Percentiles rank a stretch among this genome's conserved stretches.
These are phyloP conservation scores for Drosophila stalkeri DNA, from an alignment of 2,888 invertebrate genomes.

Conservation along the genomic window DNA sequence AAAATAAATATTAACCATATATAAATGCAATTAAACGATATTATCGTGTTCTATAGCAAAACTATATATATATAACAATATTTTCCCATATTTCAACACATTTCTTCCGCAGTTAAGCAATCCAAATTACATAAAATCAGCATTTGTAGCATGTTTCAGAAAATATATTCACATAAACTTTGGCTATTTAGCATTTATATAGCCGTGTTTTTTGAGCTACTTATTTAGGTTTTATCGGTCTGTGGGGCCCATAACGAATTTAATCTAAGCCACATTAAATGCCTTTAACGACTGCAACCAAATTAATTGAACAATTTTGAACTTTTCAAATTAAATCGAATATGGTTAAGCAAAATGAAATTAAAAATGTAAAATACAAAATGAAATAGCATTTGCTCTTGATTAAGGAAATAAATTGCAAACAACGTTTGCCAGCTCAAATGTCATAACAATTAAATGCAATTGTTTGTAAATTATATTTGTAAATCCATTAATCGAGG, in stretches of 20 bases:
- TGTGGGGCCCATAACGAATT: background rate
- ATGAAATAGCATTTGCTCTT: slow-evolving; percentile 19
- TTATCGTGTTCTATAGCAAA: too few species aligned
- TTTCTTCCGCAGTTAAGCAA: background rate
- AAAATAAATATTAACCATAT: too few species aligned
- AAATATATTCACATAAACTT: background rate
- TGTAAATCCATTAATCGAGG: slow-evolving; percentile 7
- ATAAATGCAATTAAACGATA: too few species aligned
- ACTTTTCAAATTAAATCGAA: slow-evolving; percentile 21
- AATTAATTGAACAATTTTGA: slow-evolving; percentile 19
- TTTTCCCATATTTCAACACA: background rate
- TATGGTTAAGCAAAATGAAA: background rate
- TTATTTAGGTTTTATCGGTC: slow-evolving; percentile 4
- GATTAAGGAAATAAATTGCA: slow-evolving; percentile 46
- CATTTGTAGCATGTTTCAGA: background rate
- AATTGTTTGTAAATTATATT: slow-evolving; percentile 35
- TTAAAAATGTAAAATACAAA: background rate
- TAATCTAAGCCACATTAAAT: background rate
- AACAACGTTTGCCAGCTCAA: slow-evolving; percentile 35
- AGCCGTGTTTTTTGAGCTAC: background rate
- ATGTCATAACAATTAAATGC: slow-evolving; percentile 56
- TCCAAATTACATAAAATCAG: background rate
- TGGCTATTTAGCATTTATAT: background rate
- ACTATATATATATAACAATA: too few species aligned
- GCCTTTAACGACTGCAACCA: background rate